A percentile compares a stretch with the other conserved stretches of the same genome.
These are phyloP conservation scores for Ctenoplectra terminalis DNA, from an alignment of 1,140 invertebrate genomes.

Conservation along the genomic window DNA sequence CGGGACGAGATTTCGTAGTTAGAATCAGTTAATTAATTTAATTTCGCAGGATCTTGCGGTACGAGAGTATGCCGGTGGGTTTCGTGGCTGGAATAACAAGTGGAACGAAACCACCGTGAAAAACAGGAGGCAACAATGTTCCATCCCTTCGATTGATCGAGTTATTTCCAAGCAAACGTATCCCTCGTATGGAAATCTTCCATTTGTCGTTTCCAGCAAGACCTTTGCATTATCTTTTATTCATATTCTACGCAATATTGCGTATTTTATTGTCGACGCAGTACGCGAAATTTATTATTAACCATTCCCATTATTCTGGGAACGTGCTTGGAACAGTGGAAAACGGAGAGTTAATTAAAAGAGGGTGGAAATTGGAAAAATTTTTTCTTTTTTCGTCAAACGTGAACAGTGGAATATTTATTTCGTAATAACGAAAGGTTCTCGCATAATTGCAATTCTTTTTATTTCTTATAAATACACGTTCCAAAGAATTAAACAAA, in stretches of 20 bases:
- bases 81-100: slow-evolving; percentile 1
- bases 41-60: not conserved
- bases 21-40: not conserved
- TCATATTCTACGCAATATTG: not conserved
- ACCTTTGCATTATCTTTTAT: not conserved
- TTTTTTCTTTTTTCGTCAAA: not conserved
- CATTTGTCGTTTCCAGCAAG: slow-evolving; percentile 6
- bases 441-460: no score
- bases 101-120: not conserved
- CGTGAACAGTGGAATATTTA: no score
- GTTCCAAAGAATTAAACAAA: no score
- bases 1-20: not conserved
- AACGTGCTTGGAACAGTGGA: no score
- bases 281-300: not conserved
- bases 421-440: no score
- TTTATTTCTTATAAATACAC: no score
- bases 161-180: not conserved
- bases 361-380: not conserved
- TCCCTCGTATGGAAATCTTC: not conserved
- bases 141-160: not conserved
- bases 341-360: not conserved
- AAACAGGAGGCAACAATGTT: not conserved
- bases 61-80: not conserved
- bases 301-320: not conserved
- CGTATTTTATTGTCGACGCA: no score